Evolutionary conservation across 2,797 vertebrate genomes (phyloP), one percentile per base, ranked within the genome.

Genomic region (Kryptolebias ocellatus): DNA sequence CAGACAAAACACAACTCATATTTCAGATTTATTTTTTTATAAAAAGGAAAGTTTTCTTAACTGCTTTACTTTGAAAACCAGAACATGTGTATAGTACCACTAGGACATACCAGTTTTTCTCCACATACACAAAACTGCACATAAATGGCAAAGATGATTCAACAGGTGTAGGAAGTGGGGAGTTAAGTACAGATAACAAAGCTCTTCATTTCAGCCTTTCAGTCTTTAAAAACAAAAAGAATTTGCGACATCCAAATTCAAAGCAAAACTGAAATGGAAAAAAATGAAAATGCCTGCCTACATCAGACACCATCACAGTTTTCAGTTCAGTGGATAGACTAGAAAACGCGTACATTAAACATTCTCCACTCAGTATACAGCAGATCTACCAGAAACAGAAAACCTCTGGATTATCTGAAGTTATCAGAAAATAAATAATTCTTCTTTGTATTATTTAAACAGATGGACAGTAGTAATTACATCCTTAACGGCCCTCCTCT

Each of bases 341-440:
- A 67, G n/a, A 66, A 70, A 74, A 82, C 49, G 42, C 53, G 60
- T 60, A 70, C 64, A 59, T 74, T 72, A 81, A 34, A 82, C 55
- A 87, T 56, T 66, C 51, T 78, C 72, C 47, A 76, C 68, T 76
- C 45, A 65, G 63, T 68, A 67, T 60, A 85, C 78, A 86, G 65
- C 56, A 55, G 71, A 78, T 75, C 67, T 59, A 68, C 61, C 58
- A 18, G n/a, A 75, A 55, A 70, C 74, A 64, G 64, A 68, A 78
- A 37, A 65, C 45, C 34, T 76, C 65, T 74, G 64, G 66, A 83
- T 87, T 68, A 86, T 77, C 62, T 77, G 70, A 80, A 64, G 72
- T 71, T 78, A 78, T 84, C 87, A 79, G 83, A 90, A 93, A 94
- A 95, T 94, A 94, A 94, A 94, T 94, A 91, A 83, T 78, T 91